Conservation (phyloP, 1,140 invertebrate genomes). For the Trichonephila clavata region DNA sequence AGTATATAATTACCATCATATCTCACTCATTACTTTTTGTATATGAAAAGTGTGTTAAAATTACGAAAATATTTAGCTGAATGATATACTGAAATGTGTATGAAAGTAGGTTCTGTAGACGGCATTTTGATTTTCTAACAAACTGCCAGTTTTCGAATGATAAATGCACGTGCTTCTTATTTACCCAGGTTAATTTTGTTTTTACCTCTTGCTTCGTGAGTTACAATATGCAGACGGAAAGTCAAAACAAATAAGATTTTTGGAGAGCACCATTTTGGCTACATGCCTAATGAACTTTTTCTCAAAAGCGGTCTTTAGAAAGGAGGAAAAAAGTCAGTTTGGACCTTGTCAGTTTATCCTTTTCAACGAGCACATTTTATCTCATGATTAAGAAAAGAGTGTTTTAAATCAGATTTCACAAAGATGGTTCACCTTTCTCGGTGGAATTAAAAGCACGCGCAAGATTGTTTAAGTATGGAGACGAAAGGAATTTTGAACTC, state of each 20-base stretch:
- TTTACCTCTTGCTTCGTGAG: background rate
- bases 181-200: background rate
- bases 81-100: too few species aligned
- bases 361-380: conserved; percentile 7
- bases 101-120: too few species aligned
- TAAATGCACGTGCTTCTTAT: background rate
- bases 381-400: background rate
- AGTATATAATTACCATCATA: too few species aligned
- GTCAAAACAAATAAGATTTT: background rate
- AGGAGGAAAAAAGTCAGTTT: background rate
- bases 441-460: background rate
- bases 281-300: background rate
- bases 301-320: background rate
- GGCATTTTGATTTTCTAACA: background rate
- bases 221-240: background rate
- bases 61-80: too few species aligned
- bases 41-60: too few species aligned
- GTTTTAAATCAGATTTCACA: background rate
- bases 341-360: background rate
- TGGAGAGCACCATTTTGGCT: background rate
- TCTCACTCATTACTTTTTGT: too few species aligned
- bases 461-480: background rate
- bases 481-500: background rate
- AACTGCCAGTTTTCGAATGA: background rate
- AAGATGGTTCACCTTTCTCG: conserved; percentile 8